phyloP scores from a whole-genome alignment of 2,888 invertebrate species.

The Pachycephus smyrnensis region DNA sequence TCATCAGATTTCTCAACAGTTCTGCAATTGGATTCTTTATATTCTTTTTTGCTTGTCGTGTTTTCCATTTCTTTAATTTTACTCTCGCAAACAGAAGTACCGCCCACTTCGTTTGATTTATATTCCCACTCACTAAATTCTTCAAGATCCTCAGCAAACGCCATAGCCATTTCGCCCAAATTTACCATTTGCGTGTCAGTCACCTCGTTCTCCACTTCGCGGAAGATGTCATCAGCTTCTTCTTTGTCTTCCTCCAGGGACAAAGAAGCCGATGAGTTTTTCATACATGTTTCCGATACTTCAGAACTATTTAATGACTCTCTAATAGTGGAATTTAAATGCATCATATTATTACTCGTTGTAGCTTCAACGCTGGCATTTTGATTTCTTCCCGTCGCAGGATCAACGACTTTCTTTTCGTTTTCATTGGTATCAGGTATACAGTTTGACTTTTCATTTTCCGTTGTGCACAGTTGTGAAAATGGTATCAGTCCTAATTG shows the following conservation, averaged over 20 bases:
- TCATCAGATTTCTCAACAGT: not conserved
- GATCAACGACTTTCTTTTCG: not conserved
- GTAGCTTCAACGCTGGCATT: not conserved
- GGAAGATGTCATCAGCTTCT: conserved; percentile 6
- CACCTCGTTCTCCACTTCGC: not conserved
- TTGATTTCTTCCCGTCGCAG: not conserved
- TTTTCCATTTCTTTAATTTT: conserved; percentile 3
- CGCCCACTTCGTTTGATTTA: conserved; percentile 13
- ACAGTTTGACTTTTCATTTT: not conserved
- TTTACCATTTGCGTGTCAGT: conserved; percentile 9
- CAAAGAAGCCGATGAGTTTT: conserved; percentile 1
- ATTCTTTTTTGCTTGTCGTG: not conserved
- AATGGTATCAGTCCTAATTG: conserved; percentile 21
- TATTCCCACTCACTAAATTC: conserved; percentile 23
- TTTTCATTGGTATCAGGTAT: not conserved
- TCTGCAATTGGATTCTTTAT: not conserved
- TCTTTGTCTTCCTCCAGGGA: conserved; percentile 8
- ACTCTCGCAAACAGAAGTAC: not conserved
- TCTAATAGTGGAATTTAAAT: not conserved
- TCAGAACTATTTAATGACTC: not conserved
- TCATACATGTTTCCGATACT: not conserved
- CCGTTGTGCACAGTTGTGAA: conserved; percentile 14
- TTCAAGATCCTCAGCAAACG: conserved; percentile 11
- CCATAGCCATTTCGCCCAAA: not conserved
- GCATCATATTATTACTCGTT: not conserved